These are phyloP conservation scores for Cepaea nemoralis DNA, from an alignment of 1,140 invertebrate species.

Conservation along the genomic window DNA sequence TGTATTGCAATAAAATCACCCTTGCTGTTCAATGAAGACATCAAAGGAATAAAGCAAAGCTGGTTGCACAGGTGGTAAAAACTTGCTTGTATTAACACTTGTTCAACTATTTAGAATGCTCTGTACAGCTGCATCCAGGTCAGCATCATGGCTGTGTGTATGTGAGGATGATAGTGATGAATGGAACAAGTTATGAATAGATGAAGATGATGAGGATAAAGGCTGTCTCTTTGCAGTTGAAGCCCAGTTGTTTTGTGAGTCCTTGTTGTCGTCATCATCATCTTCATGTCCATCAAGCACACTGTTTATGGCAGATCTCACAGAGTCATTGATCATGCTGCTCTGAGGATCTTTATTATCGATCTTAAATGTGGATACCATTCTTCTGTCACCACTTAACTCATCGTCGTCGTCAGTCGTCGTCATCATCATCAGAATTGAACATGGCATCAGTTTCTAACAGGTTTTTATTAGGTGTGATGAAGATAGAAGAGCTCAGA, in stretches of 20 bases:
- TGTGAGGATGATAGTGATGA: not conserved
- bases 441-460: constrained; percentile 35
- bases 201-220: constrained; percentile 1
- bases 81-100: not conserved
- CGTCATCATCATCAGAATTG: constrained; percentile 24
- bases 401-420: constrained; percentile 6
- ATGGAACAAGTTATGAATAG: constrained; percentile 13
- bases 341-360: constrained; percentile 40
- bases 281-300: constrained; percentile 26
- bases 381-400: not conserved
- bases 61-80: not conserved
- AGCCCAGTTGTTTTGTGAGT: constrained; percentile 23
- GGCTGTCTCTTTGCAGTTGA: not conserved
- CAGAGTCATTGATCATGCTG: constrained; percentile 41
- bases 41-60: not conserved
- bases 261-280: constrained; percentile 11
- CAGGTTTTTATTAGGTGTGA: constrained; percentile 22
- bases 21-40: no score
- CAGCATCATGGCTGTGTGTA: constrained; percentile 16
- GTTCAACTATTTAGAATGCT: constrained; percentile 28
- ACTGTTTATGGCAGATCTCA: constrained; percentile 34
- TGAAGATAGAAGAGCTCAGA: constrained; percentile 22
- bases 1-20: no score
- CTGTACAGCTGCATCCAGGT: constrained; percentile 38
- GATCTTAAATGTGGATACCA: constrained; percentile 26